These are phyloP conservation scores for Barnardius zonarius DNA, from an alignment of 2,113 vertebrate species.

Conservation along the genomic window DNA sequence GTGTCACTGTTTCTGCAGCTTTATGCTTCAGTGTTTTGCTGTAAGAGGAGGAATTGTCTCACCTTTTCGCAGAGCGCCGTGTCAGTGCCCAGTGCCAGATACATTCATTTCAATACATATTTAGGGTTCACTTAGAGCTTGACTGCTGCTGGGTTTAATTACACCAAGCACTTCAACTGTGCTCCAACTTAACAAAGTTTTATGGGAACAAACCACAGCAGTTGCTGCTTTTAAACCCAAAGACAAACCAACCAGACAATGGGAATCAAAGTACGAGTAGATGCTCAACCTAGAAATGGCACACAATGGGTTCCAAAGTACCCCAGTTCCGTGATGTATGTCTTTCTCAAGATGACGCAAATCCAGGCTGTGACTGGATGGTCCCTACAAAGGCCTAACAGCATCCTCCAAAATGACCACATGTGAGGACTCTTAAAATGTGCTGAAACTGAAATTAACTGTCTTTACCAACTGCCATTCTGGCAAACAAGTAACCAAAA, in stretches of 20 bases:
- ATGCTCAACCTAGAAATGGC: not conserved
- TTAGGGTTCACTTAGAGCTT: not conserved
- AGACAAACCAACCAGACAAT: not conserved
- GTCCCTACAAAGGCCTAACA: too few relatives aligned
- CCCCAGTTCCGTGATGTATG: rapidly evolving
- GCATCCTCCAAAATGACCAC: not conserved
- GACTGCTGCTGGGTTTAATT: not conserved
- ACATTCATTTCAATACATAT: not conserved
- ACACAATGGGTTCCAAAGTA: too few relatives aligned
- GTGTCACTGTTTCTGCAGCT: not conserved
- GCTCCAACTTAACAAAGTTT: not conserved
- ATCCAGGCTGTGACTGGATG: not conserved
- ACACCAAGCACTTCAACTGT: not conserved
- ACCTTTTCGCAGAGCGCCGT: not conserved
- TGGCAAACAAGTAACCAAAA: not conserved
- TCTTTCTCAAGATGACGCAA: not conserved
- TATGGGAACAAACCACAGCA: not conserved
- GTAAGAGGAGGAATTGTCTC: not conserved
- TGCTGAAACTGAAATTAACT: not conserved
- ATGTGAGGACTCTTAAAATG: rapidly evolving
- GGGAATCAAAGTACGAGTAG: not conserved
- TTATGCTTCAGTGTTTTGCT: not conserved
- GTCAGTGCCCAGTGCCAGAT: not conserved
- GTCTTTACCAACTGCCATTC: not conserved
- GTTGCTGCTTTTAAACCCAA: not conserved